A percentile compares a stretch with the other conserved stretches of the same genome.
Evolutionary conservation across 2,797 vertebrate genomes (phyloP).

Genomic region (Phaenicophaeus curvirostris): DNA sequence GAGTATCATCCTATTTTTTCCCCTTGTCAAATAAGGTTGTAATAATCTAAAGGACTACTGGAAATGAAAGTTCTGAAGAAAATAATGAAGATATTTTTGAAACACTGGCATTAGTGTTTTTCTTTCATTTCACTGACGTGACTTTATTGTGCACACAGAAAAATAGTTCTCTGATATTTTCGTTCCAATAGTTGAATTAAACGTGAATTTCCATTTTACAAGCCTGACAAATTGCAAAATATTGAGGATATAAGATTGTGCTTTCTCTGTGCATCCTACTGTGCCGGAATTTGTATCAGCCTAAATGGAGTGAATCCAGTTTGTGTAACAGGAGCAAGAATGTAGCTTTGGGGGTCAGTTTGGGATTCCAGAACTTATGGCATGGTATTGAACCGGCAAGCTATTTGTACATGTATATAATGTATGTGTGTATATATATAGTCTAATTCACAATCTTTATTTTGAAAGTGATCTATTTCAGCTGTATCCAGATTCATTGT

Average conservation of each 20-base stretch:
- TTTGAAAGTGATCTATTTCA: neutral
- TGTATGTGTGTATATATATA: neutral
- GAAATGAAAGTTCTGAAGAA: slow-evolving; percentile 3
- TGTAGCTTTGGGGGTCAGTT: neutral
- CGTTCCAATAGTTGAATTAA: neutral
- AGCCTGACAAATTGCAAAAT: neutral
- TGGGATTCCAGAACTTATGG: neutral
- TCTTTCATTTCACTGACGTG: neutral
- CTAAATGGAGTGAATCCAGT: neutral
- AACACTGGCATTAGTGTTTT: neutral
- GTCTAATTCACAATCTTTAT: neutral
- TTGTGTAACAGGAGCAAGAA: neutral
- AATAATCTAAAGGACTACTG: neutral
- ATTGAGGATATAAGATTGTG: neutral
- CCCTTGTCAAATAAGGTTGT: neutral
- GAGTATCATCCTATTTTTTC: neutral
- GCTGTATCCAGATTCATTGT: neutral
- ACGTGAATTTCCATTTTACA: neutral
- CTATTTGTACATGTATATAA: neutral
- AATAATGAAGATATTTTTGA: neutral
- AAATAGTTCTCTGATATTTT: neutral
- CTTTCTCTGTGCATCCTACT: neutral
- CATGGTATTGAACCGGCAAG: neutral
- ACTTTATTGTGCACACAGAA: neutral
- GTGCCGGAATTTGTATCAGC: neutral